These are phyloP conservation scores for Craseonycteris thonglongyai DNA, from an alignment of 2,113 vertebrate species.

Conservation along the genomic window DNA sequence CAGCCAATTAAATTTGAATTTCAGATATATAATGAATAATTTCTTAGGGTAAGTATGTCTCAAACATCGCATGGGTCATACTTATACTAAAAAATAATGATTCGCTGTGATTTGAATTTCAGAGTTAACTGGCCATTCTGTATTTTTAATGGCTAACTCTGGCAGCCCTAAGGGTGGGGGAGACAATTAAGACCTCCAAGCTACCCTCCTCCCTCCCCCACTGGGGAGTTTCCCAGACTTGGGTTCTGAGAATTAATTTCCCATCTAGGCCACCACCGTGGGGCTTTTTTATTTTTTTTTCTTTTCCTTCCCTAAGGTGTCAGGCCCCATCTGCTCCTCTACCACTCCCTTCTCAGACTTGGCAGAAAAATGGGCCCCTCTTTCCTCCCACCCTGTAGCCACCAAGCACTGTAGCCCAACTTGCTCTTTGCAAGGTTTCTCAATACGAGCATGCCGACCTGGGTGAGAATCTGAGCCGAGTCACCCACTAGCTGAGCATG, in stretches of 20 bases:
- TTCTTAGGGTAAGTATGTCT: not conserved
- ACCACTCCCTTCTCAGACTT: not conserved
- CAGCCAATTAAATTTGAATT: not conserved
- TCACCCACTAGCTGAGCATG: not conserved
- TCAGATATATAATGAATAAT: not conserved
- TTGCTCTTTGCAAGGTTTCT: not conserved
- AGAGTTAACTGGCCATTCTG: not conserved
- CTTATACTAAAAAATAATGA: not conserved
- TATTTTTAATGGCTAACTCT: not conserved
- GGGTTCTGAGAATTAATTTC: not conserved
- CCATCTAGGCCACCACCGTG: no score
- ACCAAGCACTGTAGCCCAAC: not conserved
- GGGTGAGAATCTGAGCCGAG: not conserved
- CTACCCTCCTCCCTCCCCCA: not conserved
- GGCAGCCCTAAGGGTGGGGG: not conserved
- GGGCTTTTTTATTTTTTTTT: not conserved
- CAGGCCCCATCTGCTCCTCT: no score
- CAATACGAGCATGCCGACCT: not conserved
- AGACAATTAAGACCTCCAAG: not conserved
- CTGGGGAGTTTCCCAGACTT: not conserved
- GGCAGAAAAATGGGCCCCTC: not conserved
- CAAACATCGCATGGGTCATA: not conserved
- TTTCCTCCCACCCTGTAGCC: not conserved
- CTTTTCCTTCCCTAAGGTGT: not conserved
- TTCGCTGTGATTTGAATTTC: not conserved